Evolutionary conservation across 2,888 invertebrate species (phyloP), one percentile per base, ranked within the genome.

Genomic region (Pollenia amentaria): DNA sequence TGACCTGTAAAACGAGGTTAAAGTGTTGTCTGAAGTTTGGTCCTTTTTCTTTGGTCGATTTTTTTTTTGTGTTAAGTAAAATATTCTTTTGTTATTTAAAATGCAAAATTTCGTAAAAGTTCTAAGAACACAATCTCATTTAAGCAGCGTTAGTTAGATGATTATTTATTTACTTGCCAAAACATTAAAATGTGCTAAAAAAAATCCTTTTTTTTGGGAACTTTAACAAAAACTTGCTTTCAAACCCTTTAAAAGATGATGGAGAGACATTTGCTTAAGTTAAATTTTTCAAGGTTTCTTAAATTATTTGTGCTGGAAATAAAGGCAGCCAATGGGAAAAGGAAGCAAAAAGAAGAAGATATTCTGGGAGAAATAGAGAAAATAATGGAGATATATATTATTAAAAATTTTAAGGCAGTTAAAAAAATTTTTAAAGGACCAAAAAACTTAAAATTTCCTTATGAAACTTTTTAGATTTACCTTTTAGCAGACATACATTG

Each of bases 151-250:
- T 29, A 21, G 51, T 75, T 64, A 21, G 51, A 14, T 51, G 62
- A 62, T 75, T 75, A 64, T 75, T 64, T 75, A 64, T 64, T 75
- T 64, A 64, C 48, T 64, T 51, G 12, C 75, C 2, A 60, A 62
- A 75, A 51, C 64, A 62, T 75, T 53, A 53, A 64, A 21, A 44
- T 76, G 76, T 65, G 21, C 6, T 29, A 65, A 12, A 77, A 77
- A 77, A 77, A 77, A 77, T 57, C 46, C 46, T 55, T 77, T 70
- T 77, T 76, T 40, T 64, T 44, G 42, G n/a, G 29, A 67, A 67
- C 38, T 77, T 55, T 55, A 1, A 29, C 29, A 29, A 29, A 55
- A 76, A 77, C 55, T 65, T 44, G 40, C 40, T 60, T 16, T 40
- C 0, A 14, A 48, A 62, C n/a, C 11, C 29, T 1, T 62, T n/a